Percentiles rank a stretch among this genome's conserved stretches.
Evolutionary conservation across 1,140 invertebrate species (phyloP).

Genomic region (Brachystomella parvula): DNA sequence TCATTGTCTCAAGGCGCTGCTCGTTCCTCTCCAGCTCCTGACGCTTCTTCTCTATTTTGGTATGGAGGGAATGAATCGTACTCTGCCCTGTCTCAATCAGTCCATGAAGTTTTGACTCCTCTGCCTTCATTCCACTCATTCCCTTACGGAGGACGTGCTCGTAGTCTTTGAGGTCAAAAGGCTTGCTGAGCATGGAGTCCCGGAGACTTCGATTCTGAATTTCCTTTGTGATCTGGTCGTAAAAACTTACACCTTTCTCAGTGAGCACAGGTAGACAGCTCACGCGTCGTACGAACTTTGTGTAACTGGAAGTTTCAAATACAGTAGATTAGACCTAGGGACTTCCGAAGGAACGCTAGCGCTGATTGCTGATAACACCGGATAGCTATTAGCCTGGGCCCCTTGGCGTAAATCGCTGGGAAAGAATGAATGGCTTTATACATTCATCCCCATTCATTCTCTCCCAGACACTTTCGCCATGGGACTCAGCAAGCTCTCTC

Average conservation of each 20-base stretch:
- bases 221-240: conserved; percentile 85
- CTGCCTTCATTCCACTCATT: conserved; percentile 55
- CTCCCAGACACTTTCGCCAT: too few species aligned
- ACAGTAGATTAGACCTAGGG: too few species aligned
- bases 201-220: conserved; percentile 54
- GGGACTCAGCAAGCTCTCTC: too few species aligned
- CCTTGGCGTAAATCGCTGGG: too few species aligned
- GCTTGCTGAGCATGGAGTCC: conserved; percentile 57
- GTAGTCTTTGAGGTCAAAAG: conserved; percentile 73
- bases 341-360: too few species aligned
- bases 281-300: conserved; percentile 76
- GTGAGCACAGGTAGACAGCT: conserved; percentile 86
- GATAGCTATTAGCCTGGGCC: too few species aligned
- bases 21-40: conserved; percentile 85
- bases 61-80: conserved; percentile 75
- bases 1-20: conserved; percentile 82
- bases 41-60: conserved; percentile 83
- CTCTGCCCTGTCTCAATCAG: conserved; percentile 75
- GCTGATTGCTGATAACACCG: too few species aligned
- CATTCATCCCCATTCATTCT: too few species aligned
- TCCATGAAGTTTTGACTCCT: conserved; percentile 60
- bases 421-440: too few species aligned
- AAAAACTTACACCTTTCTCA: conserved; percentile 75
- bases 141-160: conserved; percentile 57
- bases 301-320: conserved; percentile 49